Percentiles rank a stretch among this genome's conserved stretches.
Evolutionary conservation across 2,797 vertebrate genomes (phyloP).

Genomic region (Euphonia xanthogaster): DNA sequence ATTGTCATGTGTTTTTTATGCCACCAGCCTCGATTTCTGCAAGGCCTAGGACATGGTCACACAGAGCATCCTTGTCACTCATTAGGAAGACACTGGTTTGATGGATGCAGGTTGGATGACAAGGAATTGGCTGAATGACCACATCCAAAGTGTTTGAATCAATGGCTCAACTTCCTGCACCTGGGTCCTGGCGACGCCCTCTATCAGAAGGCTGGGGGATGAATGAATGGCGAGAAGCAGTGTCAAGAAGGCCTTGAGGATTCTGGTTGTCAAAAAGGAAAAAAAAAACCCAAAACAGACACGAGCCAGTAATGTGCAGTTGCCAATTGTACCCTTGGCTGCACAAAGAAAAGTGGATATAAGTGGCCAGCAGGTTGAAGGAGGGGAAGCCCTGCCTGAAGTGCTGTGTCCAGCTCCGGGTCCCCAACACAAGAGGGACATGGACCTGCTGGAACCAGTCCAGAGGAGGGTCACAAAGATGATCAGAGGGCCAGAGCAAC

Average conservation of each 20-base stretch:
- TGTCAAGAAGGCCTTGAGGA: background rate
- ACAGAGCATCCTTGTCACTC: background rate
- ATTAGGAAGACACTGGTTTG: accelerated
- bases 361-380: background rate
- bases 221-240: background rate
- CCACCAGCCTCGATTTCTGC: background rate
- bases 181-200: background rate
- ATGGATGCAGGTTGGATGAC: background rate
- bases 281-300: background rate
- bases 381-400: background rate
- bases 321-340: background rate
- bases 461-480: background rate
- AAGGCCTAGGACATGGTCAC: background rate
- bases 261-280: background rate
- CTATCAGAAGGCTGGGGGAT: background rate
- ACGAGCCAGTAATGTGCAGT: background rate
- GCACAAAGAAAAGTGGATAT: too few relatives aligned
- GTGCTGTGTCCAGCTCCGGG: background rate
- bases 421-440: background rate
- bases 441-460: background rate
- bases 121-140: background rate
- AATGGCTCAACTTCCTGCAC: background rate
- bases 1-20: accelerated
- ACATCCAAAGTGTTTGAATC: background rate
- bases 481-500: background rate